A percentile compares a stretch with the other conserved stretches of the same genome.
Evolutionary conservation across 2,797 vertebrate species (phyloP).

Genomic region (Rhadinocentrus ornatus): DNA sequence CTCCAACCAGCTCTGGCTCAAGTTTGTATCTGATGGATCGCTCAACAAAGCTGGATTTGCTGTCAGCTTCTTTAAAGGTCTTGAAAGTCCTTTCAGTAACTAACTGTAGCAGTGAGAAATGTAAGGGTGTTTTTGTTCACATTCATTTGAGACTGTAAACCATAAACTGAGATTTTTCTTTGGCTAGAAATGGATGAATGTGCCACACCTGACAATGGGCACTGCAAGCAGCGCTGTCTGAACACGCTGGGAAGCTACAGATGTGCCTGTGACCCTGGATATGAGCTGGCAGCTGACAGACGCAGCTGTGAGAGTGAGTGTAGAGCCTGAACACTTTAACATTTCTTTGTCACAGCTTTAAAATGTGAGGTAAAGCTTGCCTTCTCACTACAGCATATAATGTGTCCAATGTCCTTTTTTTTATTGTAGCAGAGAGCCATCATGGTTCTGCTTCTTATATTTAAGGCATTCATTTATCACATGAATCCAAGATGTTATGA

Average conservation of each 20-base stretch:
- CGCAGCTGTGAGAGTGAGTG: conserved; percentile 92
- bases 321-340: not conserved
- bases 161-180: conserved; percentile 1
- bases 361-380: not conserved
- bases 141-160: not conserved
- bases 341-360: not conserved
- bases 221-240: conserved; percentile 94
- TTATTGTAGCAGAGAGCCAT: not conserved
- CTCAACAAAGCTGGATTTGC: conserved; percentile 97
- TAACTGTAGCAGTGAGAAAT: not conserved
- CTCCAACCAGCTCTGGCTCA: conserved; percentile 94
- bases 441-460: not conserved
- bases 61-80: conserved; percentile 95
- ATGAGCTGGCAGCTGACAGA: conserved; percentile 91
- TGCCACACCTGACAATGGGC: conserved; percentile 88
- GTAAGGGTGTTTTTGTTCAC: not conserved
- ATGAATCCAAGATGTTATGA: not conserved
- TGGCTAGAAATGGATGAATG: conserved; percentile 93
- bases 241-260: conserved; percentile 97
- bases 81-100: not conserved
- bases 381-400: not conserved
- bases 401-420: not conserved
- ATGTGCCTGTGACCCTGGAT: conserved; percentile 95
- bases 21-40: conserved; percentile 94
- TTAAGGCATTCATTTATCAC: not conserved